A percentile compares a stretch with the other conserved stretches of the same genome.
phyloP scores from a whole-genome alignment of 2,888 invertebrate genomes.

The Drosophila subquinaria region DNA sequence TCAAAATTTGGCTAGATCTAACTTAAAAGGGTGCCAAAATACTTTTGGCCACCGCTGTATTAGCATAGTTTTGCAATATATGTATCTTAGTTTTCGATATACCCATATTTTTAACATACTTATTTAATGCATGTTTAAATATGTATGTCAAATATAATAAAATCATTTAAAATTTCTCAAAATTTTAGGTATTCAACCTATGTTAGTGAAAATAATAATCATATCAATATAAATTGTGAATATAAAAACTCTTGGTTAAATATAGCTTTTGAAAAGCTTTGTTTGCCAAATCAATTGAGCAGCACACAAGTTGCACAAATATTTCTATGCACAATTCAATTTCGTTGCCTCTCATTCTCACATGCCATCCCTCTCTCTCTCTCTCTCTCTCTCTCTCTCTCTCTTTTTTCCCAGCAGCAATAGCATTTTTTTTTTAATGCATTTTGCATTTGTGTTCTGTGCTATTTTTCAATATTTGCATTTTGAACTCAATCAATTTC shows the following conservation, averaged over 20 bases:
- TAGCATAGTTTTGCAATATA: too few relatives aligned
- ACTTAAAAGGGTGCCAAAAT: too few relatives aligned
- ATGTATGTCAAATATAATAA: too few relatives aligned
- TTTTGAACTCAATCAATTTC: constrained; percentile 39
- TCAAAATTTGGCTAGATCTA: too few relatives aligned
- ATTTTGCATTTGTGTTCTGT: constrained; percentile 19
- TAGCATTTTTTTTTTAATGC: constrained; percentile 2
- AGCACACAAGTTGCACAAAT: constrained; percentile 1
- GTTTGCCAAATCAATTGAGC: constrained; percentile 17
- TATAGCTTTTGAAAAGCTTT: constrained; percentile 8
- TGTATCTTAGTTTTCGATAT: not conserved
- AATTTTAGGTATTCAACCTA: too few relatives aligned
- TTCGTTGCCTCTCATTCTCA: not conserved
- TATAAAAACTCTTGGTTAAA: constrained; percentile 1
- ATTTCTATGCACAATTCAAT: constrained; percentile 11
- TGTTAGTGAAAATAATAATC: not conserved
- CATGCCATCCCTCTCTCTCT: not conserved
- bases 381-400: not conserved
- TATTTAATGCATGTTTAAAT: not conserved
- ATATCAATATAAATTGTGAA: not conserved
- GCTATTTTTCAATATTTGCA: constrained; percentile 36
- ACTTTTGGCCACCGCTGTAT: too few relatives aligned
- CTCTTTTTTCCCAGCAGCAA: not conserved
- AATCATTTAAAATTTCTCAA: too few relatives aligned
- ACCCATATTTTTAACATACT: not conserved